A percentile compares a stretch with the other conserved stretches of the same genome.
Conservation (phyloP, 1,140 invertebrate genomes). For the Nasonia vitripennis region DNA sequence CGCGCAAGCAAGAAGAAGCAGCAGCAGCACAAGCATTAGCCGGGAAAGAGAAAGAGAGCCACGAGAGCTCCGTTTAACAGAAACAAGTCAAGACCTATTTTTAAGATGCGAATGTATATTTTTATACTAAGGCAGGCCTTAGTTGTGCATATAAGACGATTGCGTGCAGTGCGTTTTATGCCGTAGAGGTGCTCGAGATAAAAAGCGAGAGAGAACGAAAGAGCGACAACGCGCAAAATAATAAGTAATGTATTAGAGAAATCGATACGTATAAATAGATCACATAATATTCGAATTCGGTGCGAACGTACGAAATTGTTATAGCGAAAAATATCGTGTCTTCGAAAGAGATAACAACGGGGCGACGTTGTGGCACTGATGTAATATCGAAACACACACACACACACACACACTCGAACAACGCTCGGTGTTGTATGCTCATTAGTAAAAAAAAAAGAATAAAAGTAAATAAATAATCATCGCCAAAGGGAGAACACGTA, state of each 20-base stretch:
- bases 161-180: constrained; percentile 17
- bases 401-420: neutral
- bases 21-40: constrained; percentile 18
- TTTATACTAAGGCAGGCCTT: constrained; percentile 76
- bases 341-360: neutral
- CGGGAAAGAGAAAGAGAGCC: constrained; percentile 32
- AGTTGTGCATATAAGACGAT: constrained; percentile 58
- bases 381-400: neutral
- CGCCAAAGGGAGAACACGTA: neutral
- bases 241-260: neutral
- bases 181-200: constrained; percentile 34
- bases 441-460: neutral
- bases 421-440: neutral
- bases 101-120: constrained; percentile 75
- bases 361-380: neutral
- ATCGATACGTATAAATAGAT: neutral
- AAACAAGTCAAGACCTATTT: constrained; percentile 72
- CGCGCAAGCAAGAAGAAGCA: neutral
- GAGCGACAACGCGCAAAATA: neutral
- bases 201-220: neutral
- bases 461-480: constrained; percentile 3
- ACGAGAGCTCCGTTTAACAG: constrained; percentile 57
- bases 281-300: neutral
- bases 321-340: constrained; percentile 11
- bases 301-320: neutral